These are phyloP conservation scores for Tridacna crocea DNA, from an alignment of 2,888 invertebrate species.

Conservation along the genomic window DNA sequence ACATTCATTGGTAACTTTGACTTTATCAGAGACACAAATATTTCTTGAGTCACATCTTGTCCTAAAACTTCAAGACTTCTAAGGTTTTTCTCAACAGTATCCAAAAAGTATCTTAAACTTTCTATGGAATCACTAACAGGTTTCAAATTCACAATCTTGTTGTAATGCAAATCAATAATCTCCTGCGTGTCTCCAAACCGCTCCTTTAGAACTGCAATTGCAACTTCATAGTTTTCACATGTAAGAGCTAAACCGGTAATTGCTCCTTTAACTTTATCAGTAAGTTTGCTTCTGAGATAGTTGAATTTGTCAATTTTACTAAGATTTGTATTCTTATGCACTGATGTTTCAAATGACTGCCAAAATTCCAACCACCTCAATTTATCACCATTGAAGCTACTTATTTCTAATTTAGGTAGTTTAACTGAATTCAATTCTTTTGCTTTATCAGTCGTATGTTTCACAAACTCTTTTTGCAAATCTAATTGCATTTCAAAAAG, in stretches of 20 bases:
- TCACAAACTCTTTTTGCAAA: constrained; percentile 13
- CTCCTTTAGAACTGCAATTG: constrained; percentile 36
- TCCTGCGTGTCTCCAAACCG: constrained; percentile 41
- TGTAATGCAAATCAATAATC: constrained; percentile 39
- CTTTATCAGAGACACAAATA: no score
- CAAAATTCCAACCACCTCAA: no score
- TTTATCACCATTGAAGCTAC: constrained; percentile 25
- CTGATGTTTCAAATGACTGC: constrained; percentile 40
- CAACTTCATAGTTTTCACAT: constrained; percentile 42
- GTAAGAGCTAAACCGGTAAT: constrained; percentile 37
- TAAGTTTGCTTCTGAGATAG: not conserved
- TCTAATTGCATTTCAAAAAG: constrained; percentile 6
- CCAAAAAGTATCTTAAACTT: constrained; percentile 37
- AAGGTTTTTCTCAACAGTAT: constrained; percentile 35
- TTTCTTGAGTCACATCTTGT: constrained; percentile 37
- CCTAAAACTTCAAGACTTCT: constrained; percentile 38
- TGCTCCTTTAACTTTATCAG: constrained; percentile 35
- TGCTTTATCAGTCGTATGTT: constrained; percentile 17
- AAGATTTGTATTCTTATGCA: constrained; percentile 37
- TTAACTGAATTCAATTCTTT: constrained; percentile 2
- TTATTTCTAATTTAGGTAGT: constrained; percentile 1
- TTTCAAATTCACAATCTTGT: constrained; percentile 28
- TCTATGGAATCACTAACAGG: constrained; percentile 26
- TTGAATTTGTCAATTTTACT: constrained; percentile 45
- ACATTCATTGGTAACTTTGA: constrained; percentile 30